Conservation (phyloP, 1,140 invertebrate genomes). For the Drosophila kanapiae region DNA sequence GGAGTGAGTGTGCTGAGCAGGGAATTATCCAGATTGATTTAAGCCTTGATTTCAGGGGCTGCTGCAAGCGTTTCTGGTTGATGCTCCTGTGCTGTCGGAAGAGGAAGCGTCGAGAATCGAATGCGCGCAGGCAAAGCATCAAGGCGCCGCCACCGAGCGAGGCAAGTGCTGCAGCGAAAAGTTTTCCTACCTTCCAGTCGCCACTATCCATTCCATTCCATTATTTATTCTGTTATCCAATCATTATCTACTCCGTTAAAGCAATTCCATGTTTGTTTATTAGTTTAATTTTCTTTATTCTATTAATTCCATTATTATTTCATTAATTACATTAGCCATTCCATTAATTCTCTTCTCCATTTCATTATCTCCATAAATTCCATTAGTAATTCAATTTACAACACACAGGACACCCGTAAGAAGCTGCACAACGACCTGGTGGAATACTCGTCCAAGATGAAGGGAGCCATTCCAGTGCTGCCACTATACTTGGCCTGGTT, state of each 20-base stretch:
- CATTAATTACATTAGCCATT: not conserved
- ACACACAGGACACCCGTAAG: conserved; percentile 90
- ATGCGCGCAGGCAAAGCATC: conserved; percentile 87
- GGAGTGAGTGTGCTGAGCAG: conserved; percentile 48
- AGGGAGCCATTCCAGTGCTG: conserved; percentile 95
- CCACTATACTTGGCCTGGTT: conserved; percentile 93
- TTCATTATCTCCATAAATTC: not conserved
- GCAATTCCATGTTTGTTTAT: not conserved
- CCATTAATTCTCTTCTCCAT: not conserved
- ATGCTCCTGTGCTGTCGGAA: conserved; percentile 81
- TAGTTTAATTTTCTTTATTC: not conserved
- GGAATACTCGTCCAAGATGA: conserved; percentile 93
- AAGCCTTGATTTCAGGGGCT: conserved; percentile 52
- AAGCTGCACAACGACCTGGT: conserved; percentile 91
- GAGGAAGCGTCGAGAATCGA: conserved; percentile 79
- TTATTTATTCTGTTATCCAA: not conserved
- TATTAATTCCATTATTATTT: not conserved
- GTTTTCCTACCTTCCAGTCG: not conserved
- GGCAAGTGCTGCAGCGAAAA: conserved; percentile 75
- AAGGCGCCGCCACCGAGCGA: conserved; percentile 88
- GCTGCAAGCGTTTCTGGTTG: conserved; percentile 77
- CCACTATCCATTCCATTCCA: not conserved
- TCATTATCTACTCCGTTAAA: not conserved
- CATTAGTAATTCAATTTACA: not conserved
- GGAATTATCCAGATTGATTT: not conserved